Evolutionary conservation across 1,140 invertebrate species (phyloP).

Genomic region (Lordiphosa clarofinis): DNA sequence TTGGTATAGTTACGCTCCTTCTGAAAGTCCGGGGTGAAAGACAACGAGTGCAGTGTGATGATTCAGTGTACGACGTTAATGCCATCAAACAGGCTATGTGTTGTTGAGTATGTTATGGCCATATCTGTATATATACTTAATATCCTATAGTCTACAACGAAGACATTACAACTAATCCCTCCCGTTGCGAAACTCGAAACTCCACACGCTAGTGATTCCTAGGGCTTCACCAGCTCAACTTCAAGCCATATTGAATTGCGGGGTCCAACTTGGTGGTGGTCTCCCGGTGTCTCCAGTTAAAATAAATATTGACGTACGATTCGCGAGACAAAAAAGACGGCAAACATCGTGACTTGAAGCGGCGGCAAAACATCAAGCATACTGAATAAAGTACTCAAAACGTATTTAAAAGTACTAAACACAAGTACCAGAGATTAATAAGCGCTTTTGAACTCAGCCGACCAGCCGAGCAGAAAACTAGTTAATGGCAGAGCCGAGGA

Average conservation of each 20-base stretch:
- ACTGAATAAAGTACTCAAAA: slow-evolving; percentile 79
- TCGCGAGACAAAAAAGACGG: slow-evolving; percentile 18
- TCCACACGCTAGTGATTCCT: slow-evolving; percentile 53
- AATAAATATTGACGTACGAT: slow-evolving; percentile 39
- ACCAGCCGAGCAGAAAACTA: slow-evolving; percentile 79
- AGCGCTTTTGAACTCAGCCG: slow-evolving; percentile 78
- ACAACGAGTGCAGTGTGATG: too few relatives aligned
- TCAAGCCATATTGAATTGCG: slow-evolving; percentile 2
- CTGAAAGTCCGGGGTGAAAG: too few relatives aligned
- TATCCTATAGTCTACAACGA: too few relatives aligned
- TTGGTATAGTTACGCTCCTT: too few relatives aligned
- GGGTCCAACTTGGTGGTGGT: slow-evolving; percentile 1
- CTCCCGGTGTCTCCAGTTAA: slow-evolving; percentile 11
- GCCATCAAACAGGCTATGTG: too few relatives aligned
- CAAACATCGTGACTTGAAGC: slow-evolving; percentile 66
- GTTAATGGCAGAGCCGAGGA: slow-evolving; percentile 40
- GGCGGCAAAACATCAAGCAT: slow-evolving; percentile 75
- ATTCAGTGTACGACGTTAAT: too few relatives aligned
- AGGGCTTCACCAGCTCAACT: slow-evolving; percentile 45
- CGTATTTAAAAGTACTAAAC: slow-evolving; percentile 79
- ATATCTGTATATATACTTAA: too few relatives aligned
- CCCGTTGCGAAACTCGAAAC: background rate
- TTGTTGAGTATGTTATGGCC: too few relatives aligned
- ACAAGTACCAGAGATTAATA: slow-evolving; percentile 79
- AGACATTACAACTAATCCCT: too few relatives aligned